These are phyloP conservation scores for Mayetiola destructor DNA, from an alignment of 2,888 invertebrate genomes.

Conservation along the genomic window DNA sequence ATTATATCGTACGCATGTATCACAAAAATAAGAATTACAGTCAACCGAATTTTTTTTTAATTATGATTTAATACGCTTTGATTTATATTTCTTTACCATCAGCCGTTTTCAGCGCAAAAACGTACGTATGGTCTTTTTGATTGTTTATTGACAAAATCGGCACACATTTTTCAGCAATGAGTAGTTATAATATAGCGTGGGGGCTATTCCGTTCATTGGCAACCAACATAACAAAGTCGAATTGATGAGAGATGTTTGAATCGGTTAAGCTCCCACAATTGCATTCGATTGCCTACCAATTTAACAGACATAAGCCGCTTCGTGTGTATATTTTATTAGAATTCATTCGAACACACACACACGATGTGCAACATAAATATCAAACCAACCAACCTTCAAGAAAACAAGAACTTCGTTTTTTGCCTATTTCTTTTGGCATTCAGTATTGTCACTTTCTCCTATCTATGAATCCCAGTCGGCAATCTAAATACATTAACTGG, in stretches of 20 bases:
- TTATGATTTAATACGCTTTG: constrained; percentile 6
- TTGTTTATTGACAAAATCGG: too few species aligned
- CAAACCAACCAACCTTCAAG: too few species aligned
- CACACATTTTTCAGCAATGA: too few species aligned
- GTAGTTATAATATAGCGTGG: too few species aligned
- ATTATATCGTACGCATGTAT: neutral
- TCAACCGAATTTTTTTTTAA: constrained; percentile 10
- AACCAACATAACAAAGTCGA: too few species aligned
- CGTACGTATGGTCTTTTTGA: too few species aligned
- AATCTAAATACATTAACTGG: neutral
- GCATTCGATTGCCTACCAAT: constrained; percentile 8
- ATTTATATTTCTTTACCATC: neutral
- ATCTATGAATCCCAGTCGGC: neutral
- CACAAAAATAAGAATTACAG: neutral
- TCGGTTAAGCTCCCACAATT: too few species aligned
- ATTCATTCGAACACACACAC: too few species aligned
- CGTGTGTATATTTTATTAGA: neutral
- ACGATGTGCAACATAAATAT: too few species aligned
- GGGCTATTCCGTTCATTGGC: too few species aligned
- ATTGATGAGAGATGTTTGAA: constrained; percentile 1
- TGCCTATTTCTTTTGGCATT: neutral
- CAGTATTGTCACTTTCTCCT: neutral
- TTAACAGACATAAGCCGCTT: constrained; percentile 6
- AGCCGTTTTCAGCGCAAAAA: too few species aligned
- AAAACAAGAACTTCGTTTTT: neutral